phyloP scores from a whole-genome alignment of 2,113 vertebrate species.

The Onychostoma macrolepis region DNA sequence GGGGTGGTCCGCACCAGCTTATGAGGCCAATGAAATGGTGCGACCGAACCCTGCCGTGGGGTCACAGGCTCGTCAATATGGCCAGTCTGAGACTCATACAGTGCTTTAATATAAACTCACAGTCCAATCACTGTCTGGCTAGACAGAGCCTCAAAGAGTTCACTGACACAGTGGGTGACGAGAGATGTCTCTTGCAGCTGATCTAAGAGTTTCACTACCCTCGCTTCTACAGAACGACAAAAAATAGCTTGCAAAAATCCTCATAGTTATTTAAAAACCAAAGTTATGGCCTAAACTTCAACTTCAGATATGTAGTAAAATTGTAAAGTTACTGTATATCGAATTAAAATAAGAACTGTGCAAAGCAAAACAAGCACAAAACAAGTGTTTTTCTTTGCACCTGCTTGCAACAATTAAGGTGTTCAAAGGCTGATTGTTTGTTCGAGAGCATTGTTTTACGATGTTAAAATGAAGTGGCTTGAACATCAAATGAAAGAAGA shows the following conservation, averaged over 20 bases:
- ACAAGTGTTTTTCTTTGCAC: not conserved
- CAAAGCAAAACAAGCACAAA: not conserved
- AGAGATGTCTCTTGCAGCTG: conserved; percentile 40
- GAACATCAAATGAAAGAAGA: not conserved
- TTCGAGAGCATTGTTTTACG: not conserved
- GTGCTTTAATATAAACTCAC: conserved; percentile 50
- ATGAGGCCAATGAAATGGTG: conserved; percentile 45
- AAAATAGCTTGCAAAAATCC: not conserved
- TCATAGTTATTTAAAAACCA: not conserved
- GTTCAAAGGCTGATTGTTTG: not conserved
- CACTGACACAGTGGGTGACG: conserved; percentile 23
- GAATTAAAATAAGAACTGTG: not conserved
- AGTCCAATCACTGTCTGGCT: conserved; percentile 34
- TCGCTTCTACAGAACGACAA: not conserved
- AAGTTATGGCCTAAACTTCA: not conserved
- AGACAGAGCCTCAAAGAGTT: conserved; percentile 34
- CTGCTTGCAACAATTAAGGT: not conserved
- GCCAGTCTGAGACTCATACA: conserved; percentile 32
- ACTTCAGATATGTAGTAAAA: not conserved
- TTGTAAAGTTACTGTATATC: not conserved
- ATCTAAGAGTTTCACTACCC: conserved; percentile 4
- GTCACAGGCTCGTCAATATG: conserved; percentile 52
- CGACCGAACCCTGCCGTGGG: conserved; percentile 44
- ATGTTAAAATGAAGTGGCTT: not conserved
- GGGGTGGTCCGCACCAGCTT: conserved; percentile 38